Conservation (phyloP, 2,797 vertebrate species). For the Valencia hispanica region DNA sequence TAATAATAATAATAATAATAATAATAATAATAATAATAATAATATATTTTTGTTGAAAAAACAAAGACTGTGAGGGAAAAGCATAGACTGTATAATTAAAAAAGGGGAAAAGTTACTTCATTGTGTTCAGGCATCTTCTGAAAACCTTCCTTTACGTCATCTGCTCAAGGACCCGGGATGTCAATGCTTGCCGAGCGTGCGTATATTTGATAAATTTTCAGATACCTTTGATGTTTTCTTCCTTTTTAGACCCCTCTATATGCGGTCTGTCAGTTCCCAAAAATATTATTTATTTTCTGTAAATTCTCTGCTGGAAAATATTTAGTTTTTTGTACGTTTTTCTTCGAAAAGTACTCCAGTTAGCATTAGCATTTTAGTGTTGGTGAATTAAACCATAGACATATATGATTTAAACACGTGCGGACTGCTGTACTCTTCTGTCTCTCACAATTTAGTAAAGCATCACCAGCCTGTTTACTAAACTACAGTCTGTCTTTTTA, state of each 20-base stretch:
- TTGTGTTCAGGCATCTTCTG: constrained; percentile 69
- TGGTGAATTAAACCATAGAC: constrained; percentile 40
- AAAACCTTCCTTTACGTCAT: background rate
- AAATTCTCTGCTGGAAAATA: rapidly evolving
- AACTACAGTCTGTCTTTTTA: background rate
- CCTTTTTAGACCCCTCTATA: rapidly evolving
- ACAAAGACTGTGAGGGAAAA: background rate
- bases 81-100: too few relatives aligned
- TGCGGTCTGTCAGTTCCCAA: background rate
- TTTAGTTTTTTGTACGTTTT: background rate
- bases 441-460: background rate
- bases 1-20: background rate
- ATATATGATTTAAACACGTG: constrained; percentile 65
- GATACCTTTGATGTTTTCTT: background rate
- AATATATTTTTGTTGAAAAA: too few relatives aligned
- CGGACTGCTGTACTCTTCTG: background rate
- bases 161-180: constrained; percentile 81
- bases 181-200: constrained; percentile 90
- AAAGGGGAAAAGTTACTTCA: background rate
- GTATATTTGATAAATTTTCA: constrained; percentile 44
- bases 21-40: background rate
- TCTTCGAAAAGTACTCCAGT: background rate
- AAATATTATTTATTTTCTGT: rapidly evolving
- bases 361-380: constrained; percentile 48
- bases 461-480: background rate